Evolutionary conservation across 2,113 vertebrate genomes (phyloP).

Genomic region (Elgaria multicarinata): DNA sequence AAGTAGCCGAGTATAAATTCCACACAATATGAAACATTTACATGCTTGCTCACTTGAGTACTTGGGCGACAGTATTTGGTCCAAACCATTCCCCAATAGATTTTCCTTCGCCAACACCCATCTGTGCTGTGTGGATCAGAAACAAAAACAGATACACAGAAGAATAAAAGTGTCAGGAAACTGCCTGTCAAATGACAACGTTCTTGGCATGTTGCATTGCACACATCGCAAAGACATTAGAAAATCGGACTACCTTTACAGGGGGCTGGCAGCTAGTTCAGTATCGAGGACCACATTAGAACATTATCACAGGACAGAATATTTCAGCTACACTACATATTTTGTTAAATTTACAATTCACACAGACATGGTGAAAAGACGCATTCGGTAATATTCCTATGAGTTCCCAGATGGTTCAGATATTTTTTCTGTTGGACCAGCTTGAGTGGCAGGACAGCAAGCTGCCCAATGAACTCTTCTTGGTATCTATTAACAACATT

Average conservation of each 20-base stretch:
- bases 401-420: neutral
- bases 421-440: neutral
- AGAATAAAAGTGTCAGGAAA: slow-evolving; percentile 34
- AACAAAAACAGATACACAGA: slow-evolving; percentile 56
- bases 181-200: neutral
- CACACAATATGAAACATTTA: rapidly evolving
- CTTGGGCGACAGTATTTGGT: slow-evolving; percentile 98
- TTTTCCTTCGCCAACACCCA: slow-evolving; percentile 99
- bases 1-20: rapidly evolving
- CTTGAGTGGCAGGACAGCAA: too few species aligned
- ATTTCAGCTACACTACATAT: neutral
- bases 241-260: slow-evolving; percentile 6
- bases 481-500: too few species aligned
- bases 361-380: neutral
- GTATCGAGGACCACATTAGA: neutral
- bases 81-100: slow-evolving; percentile 99
- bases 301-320: neutral
- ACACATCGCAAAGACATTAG: neutral
- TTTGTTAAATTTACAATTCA: neutral
- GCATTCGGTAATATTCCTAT: neutral
- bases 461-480: too few species aligned
- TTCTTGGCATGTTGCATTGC: neutral
- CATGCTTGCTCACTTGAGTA: slow-evolving; percentile 91
- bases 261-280: neutral
- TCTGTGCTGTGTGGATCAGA: slow-evolving; percentile 87